Evolutionary conservation across 2,797 vertebrate genomes (phyloP), one percentile per base, ranked within the genome.

Genomic region (Xerus rutilus): DNA sequence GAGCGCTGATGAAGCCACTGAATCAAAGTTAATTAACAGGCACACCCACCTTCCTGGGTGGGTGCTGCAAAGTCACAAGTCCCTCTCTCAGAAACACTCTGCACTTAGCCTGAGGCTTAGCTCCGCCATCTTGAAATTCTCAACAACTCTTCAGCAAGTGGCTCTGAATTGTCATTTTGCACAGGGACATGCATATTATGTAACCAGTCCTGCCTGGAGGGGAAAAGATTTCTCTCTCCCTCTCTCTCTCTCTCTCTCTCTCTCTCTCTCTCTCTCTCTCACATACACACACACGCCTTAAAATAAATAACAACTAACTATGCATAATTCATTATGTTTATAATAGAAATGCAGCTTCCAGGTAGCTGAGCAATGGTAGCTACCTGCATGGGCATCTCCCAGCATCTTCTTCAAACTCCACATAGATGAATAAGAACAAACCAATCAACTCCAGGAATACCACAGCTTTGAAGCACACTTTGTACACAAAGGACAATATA

Each of bases 291-390:
- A 47, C 64, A 54, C 43, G 35, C 7, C 21, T 54, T 92, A 69
- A 92, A 93, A 96, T 86, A 81, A 78, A 86, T 93, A 79, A 91
- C 49, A 95, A 67, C 8, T 49, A 96, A 35, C 32, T 43, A 65
- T 69, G 83, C 30, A n/a, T 67, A 94, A 93, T 6, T 74, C 57
- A 92, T 43, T 62, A 21, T 21, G 54, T 57, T 57, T 54, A n/a
- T 43, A 59, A 45, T 17, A 25, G 47, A 54, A 76, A 85, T 74
- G 14, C 52, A 73, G 20, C 32, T 25, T 73, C 3, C 25, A 30
- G 3, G 32, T n/a, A 28, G 30, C 35, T 79, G n/a, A 79, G 65
- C 21, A 21, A 74, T 15, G 70, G n/a, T 35, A 45, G 59, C 15
- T 89, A 39, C 52, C 49, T 15, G 20, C 32, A 8, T 1, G 43